These are phyloP conservation scores for Drosophila watanabei DNA, from an alignment of 1,140 invertebrate genomes.

Conservation along the genomic window DNA sequence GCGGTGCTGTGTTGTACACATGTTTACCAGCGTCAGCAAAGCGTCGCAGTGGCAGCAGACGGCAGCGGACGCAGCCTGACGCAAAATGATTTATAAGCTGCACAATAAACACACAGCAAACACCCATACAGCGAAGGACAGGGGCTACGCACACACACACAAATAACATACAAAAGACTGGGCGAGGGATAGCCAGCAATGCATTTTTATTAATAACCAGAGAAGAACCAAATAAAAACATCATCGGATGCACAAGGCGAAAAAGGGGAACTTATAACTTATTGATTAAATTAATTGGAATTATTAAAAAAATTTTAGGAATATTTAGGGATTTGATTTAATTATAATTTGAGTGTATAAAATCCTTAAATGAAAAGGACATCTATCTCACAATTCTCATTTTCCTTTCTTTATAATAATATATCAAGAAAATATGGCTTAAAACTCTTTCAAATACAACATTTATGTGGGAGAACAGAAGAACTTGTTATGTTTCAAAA, in stretches of 20 bases:
- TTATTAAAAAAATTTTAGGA: background rate
- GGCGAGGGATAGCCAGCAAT: constrained; percentile 37
- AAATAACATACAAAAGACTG: background rate
- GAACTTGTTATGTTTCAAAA: background rate
- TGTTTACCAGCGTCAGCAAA: constrained; percentile 80
- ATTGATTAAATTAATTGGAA: background rate
- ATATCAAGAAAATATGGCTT: background rate
- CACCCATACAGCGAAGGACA: constrained; percentile 18
- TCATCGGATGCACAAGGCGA: constrained; percentile 8
- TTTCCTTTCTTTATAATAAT: background rate
- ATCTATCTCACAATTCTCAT: background rate
- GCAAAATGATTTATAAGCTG: constrained; percentile 76
- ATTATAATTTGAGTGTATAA: background rate
- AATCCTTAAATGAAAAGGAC: background rate
- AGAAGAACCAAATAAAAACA: constrained; percentile 42
- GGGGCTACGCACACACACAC: constrained; percentile 15
- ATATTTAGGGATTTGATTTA: background rate
- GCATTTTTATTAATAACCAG: constrained; percentile 60
- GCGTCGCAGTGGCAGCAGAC: constrained; percentile 70
- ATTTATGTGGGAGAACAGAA: background rate
- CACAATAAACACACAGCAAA: constrained; percentile 53
- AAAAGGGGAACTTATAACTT: background rate
- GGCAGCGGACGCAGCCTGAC: constrained; percentile 64
- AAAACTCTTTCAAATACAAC: background rate
- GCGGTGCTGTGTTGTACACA: constrained; percentile 39